Conservation (phyloP, 2,888 invertebrate genomes). For the Eristalis intricaria region DNA sequence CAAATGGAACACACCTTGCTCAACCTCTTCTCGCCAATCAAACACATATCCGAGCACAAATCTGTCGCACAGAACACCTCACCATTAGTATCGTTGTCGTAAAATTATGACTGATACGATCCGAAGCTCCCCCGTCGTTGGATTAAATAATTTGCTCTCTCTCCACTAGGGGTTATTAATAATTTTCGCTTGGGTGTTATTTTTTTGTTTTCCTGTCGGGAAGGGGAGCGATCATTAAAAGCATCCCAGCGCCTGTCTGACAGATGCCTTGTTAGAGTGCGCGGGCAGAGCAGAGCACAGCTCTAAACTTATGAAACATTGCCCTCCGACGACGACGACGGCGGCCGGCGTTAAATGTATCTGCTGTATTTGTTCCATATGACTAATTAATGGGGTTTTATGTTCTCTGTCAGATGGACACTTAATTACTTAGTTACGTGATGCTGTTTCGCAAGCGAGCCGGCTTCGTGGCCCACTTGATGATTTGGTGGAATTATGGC, state of each 20-base stretch:
- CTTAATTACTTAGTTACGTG: slow-evolving; percentile 64
- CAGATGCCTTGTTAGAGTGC: slow-evolving; percentile 40
- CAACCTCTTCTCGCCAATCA: neutral
- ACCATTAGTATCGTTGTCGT: slow-evolving; percentile 42
- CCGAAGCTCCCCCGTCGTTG: neutral
- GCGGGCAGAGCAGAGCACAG: neutral
- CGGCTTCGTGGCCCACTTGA: neutral
- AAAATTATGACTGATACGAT: slow-evolving; percentile 42
- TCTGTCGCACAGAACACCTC: slow-evolving; percentile 6
- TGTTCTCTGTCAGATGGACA: slow-evolving; percentile 69
- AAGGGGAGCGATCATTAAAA: slow-evolving; percentile 39
- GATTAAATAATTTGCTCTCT: slow-evolving; percentile 41
- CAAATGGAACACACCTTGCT: neutral
- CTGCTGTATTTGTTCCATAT: slow-evolving; percentile 36
- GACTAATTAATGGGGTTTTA: slow-evolving; percentile 65
- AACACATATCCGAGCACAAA: slow-evolving; percentile 2
- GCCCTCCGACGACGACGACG: slow-evolving; percentile 36
- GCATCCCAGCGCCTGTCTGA: slow-evolving; percentile 20
- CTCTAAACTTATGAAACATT: slow-evolving; percentile 58
- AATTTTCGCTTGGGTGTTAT: slow-evolving; percentile 8
- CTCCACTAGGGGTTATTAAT: slow-evolving; percentile 56
- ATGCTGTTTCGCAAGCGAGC: slow-evolving; percentile 51
- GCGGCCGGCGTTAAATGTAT: slow-evolving; percentile 38
- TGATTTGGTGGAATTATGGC: neutral
- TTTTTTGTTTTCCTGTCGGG: too few relatives aligned